Percentiles rank a stretch among this genome's conserved stretches.
Conservation (phyloP, 2,888 invertebrate species). For the Agonopterix arenella region DNA sequence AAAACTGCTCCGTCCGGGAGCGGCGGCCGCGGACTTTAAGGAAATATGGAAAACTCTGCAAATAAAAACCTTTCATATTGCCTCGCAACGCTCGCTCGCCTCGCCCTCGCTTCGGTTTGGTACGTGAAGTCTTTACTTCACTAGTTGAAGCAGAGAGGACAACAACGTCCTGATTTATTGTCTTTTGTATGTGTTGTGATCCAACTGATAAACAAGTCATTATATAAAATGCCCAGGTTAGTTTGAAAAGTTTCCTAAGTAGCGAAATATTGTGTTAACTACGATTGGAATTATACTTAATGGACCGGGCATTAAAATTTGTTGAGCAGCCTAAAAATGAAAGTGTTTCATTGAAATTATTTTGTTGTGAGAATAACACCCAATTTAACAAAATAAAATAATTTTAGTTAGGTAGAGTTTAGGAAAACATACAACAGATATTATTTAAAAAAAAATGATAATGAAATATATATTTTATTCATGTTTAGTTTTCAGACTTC, state of each 20-base stretch:
- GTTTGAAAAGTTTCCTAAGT: not conserved
- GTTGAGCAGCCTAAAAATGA: not conserved
- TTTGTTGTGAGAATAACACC: not conserved
- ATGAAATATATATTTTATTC: too few species aligned
- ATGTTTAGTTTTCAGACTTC: too few species aligned
- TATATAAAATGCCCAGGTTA: not conserved
- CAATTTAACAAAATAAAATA: too few species aligned
- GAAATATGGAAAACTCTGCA: slow-evolving; percentile 10
- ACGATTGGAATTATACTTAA: not conserved
- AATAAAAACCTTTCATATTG: slow-evolving; percentile 15
- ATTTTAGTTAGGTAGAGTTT: too few species aligned
- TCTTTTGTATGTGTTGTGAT: not conserved
- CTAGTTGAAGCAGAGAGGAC: too few species aligned
- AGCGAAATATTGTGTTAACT: not conserved
- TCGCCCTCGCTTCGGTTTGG: too few species aligned
- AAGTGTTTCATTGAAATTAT: not conserved
- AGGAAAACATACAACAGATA: too few species aligned
- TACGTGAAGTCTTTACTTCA: too few species aligned
- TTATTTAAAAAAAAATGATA: too few species aligned
- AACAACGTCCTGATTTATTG: not conserved
- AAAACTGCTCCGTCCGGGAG: slow-evolving; percentile 19
- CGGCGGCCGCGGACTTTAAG: slow-evolving; percentile 13
- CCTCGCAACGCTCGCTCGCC: not conserved
- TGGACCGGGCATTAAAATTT: not conserved
- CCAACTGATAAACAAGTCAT: not conserved